Evolutionary conservation across 2,113 vertebrate species (phyloP).

Genomic region (Psilopsiagon aymara): DNA sequence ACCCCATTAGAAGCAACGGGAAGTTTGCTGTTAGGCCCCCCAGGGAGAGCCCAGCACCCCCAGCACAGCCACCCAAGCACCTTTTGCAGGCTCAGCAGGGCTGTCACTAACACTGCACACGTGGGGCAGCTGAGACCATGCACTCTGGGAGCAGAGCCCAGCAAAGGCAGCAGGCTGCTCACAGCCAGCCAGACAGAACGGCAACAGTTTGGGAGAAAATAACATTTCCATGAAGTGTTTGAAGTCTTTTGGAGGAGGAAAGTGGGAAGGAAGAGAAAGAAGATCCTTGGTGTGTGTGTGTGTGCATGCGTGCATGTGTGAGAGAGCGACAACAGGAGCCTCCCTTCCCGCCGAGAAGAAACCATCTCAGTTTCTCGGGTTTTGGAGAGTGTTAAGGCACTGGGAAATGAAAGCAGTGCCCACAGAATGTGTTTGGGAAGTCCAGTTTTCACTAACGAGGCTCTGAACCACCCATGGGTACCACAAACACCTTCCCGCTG

Average conservation of each 20-base stretch:
- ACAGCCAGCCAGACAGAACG: not conserved
- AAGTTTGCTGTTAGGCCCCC: not conserved
- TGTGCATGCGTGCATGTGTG: not conserved
- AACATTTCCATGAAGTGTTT: slow-evolving; percentile 12
- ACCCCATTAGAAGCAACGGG: not conserved
- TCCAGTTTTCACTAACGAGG: not conserved
- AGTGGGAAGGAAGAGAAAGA: slow-evolving; percentile 38
- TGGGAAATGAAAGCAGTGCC: not conserved
- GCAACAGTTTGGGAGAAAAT: slow-evolving; percentile 40
- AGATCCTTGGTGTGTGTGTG: not conserved
- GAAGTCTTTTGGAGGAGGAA: slow-evolving; percentile 36
- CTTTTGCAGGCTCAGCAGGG: not conserved
- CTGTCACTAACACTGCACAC: not conserved
- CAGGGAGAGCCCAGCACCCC: not conserved
- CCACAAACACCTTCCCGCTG: not conserved
- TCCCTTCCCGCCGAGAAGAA: not conserved
- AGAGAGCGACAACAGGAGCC: not conserved
- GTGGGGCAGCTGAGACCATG: accelerated
- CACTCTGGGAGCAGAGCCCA: not conserved
- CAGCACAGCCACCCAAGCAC: not conserved
- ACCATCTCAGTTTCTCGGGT: slow-evolving; percentile 7
- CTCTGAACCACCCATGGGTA: not conserved
- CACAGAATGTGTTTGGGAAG: not conserved
- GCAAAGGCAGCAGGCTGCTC: not conserved
- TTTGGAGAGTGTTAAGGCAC: not conserved